Percentiles rank a stretch among this genome's conserved stretches.
These are phyloP conservation scores for Polypterus senegalus DNA, from an alignment of 2,113 vertebrate species.

Conservation along the genomic window DNA sequence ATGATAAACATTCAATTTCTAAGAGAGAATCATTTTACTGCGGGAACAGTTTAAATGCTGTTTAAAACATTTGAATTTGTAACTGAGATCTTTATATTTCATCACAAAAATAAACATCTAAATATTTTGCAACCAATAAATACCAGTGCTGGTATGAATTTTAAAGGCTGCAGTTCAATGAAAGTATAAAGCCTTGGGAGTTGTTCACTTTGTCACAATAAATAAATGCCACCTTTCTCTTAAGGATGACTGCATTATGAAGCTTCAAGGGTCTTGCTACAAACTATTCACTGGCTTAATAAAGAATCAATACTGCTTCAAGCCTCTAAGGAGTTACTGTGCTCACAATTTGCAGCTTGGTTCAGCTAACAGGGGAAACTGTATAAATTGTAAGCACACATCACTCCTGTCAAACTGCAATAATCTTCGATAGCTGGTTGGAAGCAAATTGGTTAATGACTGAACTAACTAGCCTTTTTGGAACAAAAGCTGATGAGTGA, in stretches of 20 bases:
- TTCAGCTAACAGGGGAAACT: conserved; percentile 32
- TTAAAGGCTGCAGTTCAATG: too few relatives aligned
- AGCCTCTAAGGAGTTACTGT: conserved; percentile 34
- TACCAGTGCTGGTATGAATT: too few relatives aligned
- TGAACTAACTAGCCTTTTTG: conserved; percentile 1
- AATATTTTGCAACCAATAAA: too few relatives aligned
- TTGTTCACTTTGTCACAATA: conserved; percentile 38
- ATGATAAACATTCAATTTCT: too few relatives aligned
- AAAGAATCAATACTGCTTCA: conserved; percentile 70
- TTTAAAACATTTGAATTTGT: too few relatives aligned
- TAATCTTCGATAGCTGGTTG: conserved; percentile 8
- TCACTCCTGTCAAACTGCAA: conserved; percentile 35
- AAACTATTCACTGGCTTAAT: conserved; percentile 47
- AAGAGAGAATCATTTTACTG: too few relatives aligned
- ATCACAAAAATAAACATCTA: too few relatives aligned
- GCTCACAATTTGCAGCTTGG: conserved; percentile 29
- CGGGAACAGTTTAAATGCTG: too few relatives aligned
- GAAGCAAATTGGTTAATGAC: conserved; percentile 22
- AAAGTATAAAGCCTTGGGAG: background rate
- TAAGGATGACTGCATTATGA: conserved; percentile 23
- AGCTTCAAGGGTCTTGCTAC: conserved; percentile 21
- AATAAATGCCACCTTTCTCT: conserved; percentile 43
- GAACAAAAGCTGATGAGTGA: background rate
- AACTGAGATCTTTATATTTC: too few relatives aligned
- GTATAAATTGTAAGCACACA: conserved; percentile 34